phyloP scores from a whole-genome alignment of 2,888 invertebrate species.

The Omphaloscelis lunosa region DNA sequence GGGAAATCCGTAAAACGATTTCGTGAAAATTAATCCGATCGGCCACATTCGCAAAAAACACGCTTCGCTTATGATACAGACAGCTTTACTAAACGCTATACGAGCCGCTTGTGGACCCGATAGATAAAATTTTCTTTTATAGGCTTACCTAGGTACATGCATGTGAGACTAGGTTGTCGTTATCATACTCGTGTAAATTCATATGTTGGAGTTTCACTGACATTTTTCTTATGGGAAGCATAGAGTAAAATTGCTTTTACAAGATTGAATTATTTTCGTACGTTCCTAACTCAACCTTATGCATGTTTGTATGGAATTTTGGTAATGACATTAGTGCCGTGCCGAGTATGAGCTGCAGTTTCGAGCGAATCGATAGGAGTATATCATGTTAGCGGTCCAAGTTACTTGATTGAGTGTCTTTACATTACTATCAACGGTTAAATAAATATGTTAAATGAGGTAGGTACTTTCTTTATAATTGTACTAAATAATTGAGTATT shows the following conservation, averaged over 20 bases:
- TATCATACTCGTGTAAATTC: conserved; percentile 40
- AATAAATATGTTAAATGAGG: background rate
- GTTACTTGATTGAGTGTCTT: background rate
- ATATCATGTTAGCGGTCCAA: background rate
- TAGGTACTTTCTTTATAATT: background rate
- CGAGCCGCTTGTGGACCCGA: conserved; percentile 48
- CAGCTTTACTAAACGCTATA: conserved; percentile 59
- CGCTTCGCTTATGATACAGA: conserved; percentile 62
- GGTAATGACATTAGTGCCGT: background rate
- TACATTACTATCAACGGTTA: background rate
- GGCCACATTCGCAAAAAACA: conserved; percentile 72
- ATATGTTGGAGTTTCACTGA: conserved; percentile 25
- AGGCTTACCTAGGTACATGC: conserved; percentile 31
- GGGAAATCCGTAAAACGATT: conserved; percentile 87
- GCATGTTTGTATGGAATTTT: conserved; percentile 1
- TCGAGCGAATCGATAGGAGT: background rate
- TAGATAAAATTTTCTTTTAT: conserved; percentile 61
- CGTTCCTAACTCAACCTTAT: background rate
- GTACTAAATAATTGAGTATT: background rate
- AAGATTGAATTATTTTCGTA: conserved; percentile 39
- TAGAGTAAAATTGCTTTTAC: conserved; percentile 18
- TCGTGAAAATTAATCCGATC: conserved; percentile 87
- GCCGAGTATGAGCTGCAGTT: background rate
- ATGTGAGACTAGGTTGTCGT: conserved; percentile 24
- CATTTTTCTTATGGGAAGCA: conserved; percentile 24